A percentile compares a stretch with the other conserved stretches of the same genome.
Conservation (phyloP, 2,797 vertebrate species). For the Anabas testudineus region DNA sequence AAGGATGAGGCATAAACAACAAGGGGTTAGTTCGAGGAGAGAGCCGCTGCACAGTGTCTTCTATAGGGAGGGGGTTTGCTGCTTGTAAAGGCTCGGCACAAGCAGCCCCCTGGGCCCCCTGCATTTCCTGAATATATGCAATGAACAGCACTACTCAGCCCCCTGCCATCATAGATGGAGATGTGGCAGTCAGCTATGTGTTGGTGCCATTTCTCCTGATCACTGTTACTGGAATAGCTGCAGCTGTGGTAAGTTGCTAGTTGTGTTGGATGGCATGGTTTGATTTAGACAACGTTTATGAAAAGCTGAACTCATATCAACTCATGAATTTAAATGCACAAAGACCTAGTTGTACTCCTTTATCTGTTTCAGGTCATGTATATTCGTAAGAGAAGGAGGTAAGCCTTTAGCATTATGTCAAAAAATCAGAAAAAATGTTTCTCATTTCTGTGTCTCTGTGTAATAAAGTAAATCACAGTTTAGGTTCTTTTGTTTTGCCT, state of each 20-base stretch:
- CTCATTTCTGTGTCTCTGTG: background rate
- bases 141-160: constrained; percentile 90
- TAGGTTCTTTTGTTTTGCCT: background rate
- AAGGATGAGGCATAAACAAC: constrained; percentile 81
- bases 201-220: constrained; percentile 93
- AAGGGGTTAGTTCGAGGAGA: constrained; percentile 63
- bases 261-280: background rate
- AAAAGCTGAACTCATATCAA: too few relatives aligned
- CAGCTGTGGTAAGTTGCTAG: constrained; percentile 89
- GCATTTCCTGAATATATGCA: constrained; percentile 45
- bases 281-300: background rate
- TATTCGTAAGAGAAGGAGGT: constrained; percentile 84
- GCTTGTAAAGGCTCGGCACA: constrained; percentile 47
- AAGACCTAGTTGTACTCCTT: background rate
- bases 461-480: background rate
- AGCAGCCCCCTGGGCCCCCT: constrained; percentile 36
- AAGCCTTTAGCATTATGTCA: constrained; percentile 12
- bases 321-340: background rate
- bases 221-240: constrained; percentile 88
- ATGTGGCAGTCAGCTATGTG: constrained; percentile 88
- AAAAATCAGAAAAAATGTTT: background rate
- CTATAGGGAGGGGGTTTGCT: constrained; percentile 44
- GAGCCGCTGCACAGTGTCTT: constrained; percentile 54
- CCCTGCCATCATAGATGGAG: constrained; percentile 79
- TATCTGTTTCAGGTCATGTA: constrained; percentile 83